Conservation (phyloP, 2,113 vertebrate species). For the Mobula birostris region DNA sequence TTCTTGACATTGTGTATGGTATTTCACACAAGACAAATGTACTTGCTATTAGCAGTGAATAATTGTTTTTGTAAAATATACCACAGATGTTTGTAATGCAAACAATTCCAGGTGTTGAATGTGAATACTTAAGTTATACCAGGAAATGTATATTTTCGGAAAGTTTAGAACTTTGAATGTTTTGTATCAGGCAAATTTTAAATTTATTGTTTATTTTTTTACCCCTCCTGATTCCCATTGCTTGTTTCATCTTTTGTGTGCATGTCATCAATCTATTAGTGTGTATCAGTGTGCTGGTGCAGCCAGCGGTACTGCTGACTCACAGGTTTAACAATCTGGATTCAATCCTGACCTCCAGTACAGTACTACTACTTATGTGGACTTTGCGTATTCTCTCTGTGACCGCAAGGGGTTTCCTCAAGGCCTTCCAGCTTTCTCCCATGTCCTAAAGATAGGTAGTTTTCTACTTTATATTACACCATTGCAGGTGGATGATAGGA, state of each 20-base stretch:
- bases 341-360: no score
- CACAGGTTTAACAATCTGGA: no score
- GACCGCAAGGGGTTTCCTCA: no score
- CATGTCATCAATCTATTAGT: not conserved
- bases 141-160: not conserved
- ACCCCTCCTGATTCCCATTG: not conserved
- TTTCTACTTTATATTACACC: no score
- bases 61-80: not conserved
- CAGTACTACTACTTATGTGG: no score
- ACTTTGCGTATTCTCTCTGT: no score
- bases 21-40: not conserved
- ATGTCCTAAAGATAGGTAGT: no score
- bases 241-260: not conserved
- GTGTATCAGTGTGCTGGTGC: no score
- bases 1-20: not conserved
- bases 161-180: not conserved
- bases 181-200: not conserved
- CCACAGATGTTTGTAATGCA: not conserved
- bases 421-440: no score
- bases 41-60: not conserved
- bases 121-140: not conserved
- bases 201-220: not conserved
- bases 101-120: not conserved
- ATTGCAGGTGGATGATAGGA: no score
- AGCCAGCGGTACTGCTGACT: no score